phyloP scores from a whole-genome alignment of 2,888 invertebrate genomes.

The Omphaloscelis lunosa region DNA sequence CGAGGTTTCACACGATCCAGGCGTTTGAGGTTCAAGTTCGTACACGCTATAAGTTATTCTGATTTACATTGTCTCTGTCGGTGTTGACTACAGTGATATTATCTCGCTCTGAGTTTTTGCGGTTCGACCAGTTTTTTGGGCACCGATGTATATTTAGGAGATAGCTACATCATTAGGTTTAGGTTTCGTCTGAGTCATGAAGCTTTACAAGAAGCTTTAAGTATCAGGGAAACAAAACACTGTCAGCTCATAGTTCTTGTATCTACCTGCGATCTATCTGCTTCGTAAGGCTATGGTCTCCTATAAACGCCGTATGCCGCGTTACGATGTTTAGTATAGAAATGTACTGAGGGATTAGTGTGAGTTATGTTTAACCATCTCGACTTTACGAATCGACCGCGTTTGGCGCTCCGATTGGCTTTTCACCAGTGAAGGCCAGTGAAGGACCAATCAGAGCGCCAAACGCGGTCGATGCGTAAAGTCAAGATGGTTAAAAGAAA shows the following conservation, averaged over 20 bases:
- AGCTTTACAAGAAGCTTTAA: neutral
- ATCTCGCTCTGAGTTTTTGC: conserved; percentile 59
- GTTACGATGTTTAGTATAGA: no score
- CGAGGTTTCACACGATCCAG: conserved; percentile 57
- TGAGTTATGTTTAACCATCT: no score
- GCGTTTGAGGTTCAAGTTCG: conserved; percentile 56
- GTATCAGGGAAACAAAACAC: conserved; percentile 7
- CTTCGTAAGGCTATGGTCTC: no score
- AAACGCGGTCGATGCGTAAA: no score
- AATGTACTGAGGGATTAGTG: no score
- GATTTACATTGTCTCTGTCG: conserved; percentile 63
- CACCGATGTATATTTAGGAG: conserved; percentile 30
- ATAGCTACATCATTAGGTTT: conserved; percentile 25
- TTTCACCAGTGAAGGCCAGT: no score
- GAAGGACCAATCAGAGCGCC: no score
- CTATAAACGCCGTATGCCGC: no score
- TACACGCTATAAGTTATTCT: conserved; percentile 59
- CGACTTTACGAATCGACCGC: no score
- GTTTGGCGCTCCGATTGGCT: no score
- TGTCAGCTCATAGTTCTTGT: neutral
- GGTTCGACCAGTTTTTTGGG: conserved; percentile 56
- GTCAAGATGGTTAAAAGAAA: no score
- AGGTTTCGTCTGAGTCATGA: conserved; percentile 25
- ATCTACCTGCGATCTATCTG: neutral
- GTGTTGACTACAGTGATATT: conserved; percentile 53